A percentile compares a stretch with the other conserved stretches of the same genome.
Conservation (phyloP, 1,140 invertebrate genomes). For the Cephus cinctus region DNA sequence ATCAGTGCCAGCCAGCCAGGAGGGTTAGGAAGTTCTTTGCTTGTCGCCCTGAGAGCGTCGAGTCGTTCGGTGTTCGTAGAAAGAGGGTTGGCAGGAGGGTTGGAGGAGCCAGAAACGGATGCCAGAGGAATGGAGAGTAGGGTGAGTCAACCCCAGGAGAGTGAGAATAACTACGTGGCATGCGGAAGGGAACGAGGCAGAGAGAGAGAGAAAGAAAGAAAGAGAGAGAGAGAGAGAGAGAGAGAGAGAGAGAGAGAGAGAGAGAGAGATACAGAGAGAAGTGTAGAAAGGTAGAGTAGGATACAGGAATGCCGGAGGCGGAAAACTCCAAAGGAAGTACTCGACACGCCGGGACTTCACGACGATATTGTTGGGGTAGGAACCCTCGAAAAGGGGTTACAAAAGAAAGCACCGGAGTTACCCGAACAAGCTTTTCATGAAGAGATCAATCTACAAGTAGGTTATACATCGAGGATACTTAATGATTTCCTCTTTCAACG, state of each 20-base stretch:
- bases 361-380: slow-evolving; percentile 42
- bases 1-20: slow-evolving; percentile 34
- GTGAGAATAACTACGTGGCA: too few species aligned
- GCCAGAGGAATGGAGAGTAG: too few species aligned
- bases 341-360: slow-evolving; percentile 24
- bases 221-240: slow-evolving; percentile 3
- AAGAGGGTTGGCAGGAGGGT: too few species aligned
- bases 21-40: slow-evolving; percentile 38
- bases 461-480: too few species aligned
- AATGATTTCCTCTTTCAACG: too few species aligned
- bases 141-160: too few species aligned
- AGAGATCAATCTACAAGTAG: too few species aligned
- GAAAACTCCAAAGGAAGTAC: slow-evolving; percentile 47
- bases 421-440: too few species aligned
- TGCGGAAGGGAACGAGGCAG: too few species aligned
- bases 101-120: too few species aligned
- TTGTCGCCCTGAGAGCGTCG: slow-evolving; percentile 32
- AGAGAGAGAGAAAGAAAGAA: slow-evolving; percentile 13
- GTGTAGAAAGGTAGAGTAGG: too few species aligned
- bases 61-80: slow-evolving; percentile 12
- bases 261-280: background rate
- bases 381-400: slow-evolving; percentile 34
- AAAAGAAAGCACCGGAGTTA: too few species aligned
- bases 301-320: slow-evolving; percentile 25
- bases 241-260: slow-evolving; percentile 3